A percentile compares a stretch with the other conserved stretches of the same genome.
phyloP scores from a whole-genome alignment of 2,888 invertebrate species.

The Scotopteryx bipunctaria region DNA sequence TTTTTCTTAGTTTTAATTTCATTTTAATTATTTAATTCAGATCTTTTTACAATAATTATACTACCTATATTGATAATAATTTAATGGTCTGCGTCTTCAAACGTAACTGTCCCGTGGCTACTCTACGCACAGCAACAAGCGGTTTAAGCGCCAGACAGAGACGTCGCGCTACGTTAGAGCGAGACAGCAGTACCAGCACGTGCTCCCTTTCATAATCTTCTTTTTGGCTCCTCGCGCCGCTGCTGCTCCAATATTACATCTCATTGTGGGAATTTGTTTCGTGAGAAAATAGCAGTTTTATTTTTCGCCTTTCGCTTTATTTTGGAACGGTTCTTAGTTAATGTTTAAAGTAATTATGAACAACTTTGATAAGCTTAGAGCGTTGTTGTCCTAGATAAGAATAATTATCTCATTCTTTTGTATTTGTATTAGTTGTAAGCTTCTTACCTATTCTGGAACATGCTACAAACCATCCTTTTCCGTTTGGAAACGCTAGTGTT shows the following conservation, averaged over 20 bases:
- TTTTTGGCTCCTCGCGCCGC: constrained; percentile 70
- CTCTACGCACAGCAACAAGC: constrained; percentile 39
- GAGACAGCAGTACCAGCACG: constrained; percentile 67
- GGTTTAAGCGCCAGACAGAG: constrained; percentile 38
- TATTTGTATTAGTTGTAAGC: too few relatives aligned
- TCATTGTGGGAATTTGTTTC: constrained; percentile 73
- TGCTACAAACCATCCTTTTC: too few relatives aligned
- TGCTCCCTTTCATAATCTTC: constrained; percentile 75
- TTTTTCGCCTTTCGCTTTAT: constrained; percentile 37
- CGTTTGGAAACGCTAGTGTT: too few relatives aligned
- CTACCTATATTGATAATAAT: too few relatives aligned
- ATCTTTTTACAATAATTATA: too few relatives aligned
- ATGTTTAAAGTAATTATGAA: background rate
- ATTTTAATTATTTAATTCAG: too few relatives aligned
- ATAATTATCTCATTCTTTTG: too few relatives aligned
- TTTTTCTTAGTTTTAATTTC: too few relatives aligned
- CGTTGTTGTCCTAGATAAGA: too few relatives aligned
- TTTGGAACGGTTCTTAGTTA: constrained; percentile 33
- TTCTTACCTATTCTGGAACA: too few relatives aligned
- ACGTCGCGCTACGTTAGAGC: constrained; percentile 47
- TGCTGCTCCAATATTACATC: constrained; percentile 71
- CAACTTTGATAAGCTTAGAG: too few relatives aligned
- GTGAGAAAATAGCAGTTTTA: constrained; percentile 52
- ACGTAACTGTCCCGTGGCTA: constrained; percentile 15
- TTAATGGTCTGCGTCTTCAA: too few relatives aligned